phyloP scores from a whole-genome alignment of 2,797 vertebrate genomes.

The Gambusia yucatana region DNA sequence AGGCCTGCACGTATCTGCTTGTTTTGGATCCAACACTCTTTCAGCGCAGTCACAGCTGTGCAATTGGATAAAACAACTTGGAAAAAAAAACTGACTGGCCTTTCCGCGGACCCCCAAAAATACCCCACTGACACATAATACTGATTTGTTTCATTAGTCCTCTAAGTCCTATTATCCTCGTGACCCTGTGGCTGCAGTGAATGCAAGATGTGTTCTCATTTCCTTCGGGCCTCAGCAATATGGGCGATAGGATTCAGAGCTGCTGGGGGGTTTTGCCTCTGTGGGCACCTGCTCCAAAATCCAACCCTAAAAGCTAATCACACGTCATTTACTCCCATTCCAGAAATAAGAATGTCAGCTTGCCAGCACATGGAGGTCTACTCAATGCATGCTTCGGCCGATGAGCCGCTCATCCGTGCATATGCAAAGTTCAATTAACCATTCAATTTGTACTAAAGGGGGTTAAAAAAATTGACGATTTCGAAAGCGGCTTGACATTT shows the following conservation, averaged over 20 bases:
- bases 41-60: slow-evolving; percentile 45
- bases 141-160: slow-evolving; percentile 67
- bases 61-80: slow-evolving; percentile 41
- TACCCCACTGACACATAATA: slow-evolving; percentile 60
- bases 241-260: slow-evolving; percentile 28
- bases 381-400: slow-evolving; percentile 36
- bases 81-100: slow-evolving; percentile 49
- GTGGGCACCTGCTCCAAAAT: slow-evolving; percentile 61
- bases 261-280: slow-evolving; percentile 38
- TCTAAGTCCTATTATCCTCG: slow-evolving; percentile 52
- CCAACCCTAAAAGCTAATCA: slow-evolving; percentile 48
- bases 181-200: slow-evolving; percentile 32
- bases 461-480: slow-evolving; percentile 1
- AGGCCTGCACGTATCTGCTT: slow-evolving; percentile 42
- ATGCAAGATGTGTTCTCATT: slow-evolving; percentile 41
- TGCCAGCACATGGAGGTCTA: slow-evolving; percentile 46
- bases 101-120: slow-evolving; percentile 46
- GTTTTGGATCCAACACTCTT: slow-evolving; percentile 31
- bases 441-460: slow-evolving; percentile 24
- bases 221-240: slow-evolving; percentile 53
- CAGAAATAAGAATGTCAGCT: slow-evolving; percentile 48
- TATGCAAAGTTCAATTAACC: slow-evolving; percentile 33
- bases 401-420: slow-evolving; percentile 49
- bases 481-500: slow-evolving; percentile 14
- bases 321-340: slow-evolving; percentile 45